phyloP scores from a whole-genome alignment of 2,797 vertebrate genomes.

The Fratercula arctica region DNA sequence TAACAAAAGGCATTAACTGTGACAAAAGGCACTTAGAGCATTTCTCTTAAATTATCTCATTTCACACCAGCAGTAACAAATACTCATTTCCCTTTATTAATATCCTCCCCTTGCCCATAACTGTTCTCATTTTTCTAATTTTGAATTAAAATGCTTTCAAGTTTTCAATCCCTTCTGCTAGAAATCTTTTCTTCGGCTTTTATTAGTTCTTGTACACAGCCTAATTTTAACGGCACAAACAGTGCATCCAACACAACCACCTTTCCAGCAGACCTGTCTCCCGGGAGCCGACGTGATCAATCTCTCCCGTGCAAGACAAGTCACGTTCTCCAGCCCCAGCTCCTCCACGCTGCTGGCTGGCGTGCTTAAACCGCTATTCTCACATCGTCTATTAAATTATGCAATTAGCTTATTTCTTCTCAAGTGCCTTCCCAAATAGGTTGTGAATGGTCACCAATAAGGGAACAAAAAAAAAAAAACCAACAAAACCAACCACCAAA shows the following conservation, averaged over 20 bases:
- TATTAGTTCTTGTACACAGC: not conserved
- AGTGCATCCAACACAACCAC: slow-evolving; percentile 2
- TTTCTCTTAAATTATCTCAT: slow-evolving; percentile 64
- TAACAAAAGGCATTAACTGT: slow-evolving; percentile 63
- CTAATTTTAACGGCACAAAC: not conserved
- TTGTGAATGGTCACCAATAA: not conserved
- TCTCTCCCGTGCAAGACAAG: not conserved
- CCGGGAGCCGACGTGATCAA: not conserved
- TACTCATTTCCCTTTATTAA: slow-evolving; percentile 64
- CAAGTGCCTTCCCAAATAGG: slow-evolving; percentile 1
- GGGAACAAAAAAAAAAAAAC: not conserved
- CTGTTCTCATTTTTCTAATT: slow-evolving; percentile 32
- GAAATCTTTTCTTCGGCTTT: slow-evolving; percentile 16
- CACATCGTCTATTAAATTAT: slow-evolving; percentile 48
- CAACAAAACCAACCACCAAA: not conserved
- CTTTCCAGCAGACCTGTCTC: not conserved
- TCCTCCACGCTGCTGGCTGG: not conserved
- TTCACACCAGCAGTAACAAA: slow-evolving; percentile 58
- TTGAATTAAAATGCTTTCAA: slow-evolving; percentile 49
- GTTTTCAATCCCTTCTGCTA: slow-evolving; percentile 46
- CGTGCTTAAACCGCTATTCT: not conserved
- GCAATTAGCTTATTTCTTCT: slow-evolving; percentile 56
- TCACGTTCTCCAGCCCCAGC: slow-evolving; percentile 34
- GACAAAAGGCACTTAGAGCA: slow-evolving; percentile 54
- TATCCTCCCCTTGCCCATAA: slow-evolving; percentile 27